Evolutionary conservation across 2,888 invertebrate species (phyloP).

Genomic region (Apamea crenata): DNA sequence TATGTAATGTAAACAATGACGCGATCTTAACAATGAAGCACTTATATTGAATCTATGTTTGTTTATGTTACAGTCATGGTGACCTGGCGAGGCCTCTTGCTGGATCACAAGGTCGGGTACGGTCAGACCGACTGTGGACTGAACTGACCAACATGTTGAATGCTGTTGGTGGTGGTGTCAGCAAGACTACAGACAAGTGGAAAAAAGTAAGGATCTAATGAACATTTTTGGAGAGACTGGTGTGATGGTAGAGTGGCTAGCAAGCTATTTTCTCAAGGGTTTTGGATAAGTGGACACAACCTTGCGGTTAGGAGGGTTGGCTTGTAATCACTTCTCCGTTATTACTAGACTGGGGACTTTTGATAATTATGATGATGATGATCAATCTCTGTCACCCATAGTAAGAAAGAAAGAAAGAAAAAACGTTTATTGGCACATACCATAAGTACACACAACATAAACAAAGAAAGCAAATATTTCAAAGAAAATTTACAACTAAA

Average conservation of each 20-base stretch:
- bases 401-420: too few species aligned
- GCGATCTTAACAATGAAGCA: not conserved
- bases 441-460: too few species aligned
- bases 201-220: not conserved
- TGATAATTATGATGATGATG: too few species aligned
- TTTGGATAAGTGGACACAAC: not conserved
- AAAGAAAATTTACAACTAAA: too few species aligned
- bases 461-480: too few species aligned
- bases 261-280: too few species aligned
- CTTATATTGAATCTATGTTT: not conserved
- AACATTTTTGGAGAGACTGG: conserved; percentile 2
- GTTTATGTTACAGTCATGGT: not conserved
- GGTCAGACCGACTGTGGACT: not conserved
- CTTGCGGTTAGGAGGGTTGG: not conserved
- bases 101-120: too few species aligned
- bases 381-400: too few species aligned
- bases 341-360: too few species aligned
- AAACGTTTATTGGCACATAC: too few species aligned
- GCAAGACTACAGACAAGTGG: not conserved
- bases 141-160: not conserved
- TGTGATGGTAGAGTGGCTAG: not conserved
- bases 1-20: conserved; percentile 2
- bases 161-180: not conserved
- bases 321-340: too few species aligned
- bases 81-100: not conserved